Percentiles rank a stretch among this genome's conserved stretches.
phyloP scores from a whole-genome alignment of 2,797 vertebrate species.

The Rhynchotus rufescens region DNA sequence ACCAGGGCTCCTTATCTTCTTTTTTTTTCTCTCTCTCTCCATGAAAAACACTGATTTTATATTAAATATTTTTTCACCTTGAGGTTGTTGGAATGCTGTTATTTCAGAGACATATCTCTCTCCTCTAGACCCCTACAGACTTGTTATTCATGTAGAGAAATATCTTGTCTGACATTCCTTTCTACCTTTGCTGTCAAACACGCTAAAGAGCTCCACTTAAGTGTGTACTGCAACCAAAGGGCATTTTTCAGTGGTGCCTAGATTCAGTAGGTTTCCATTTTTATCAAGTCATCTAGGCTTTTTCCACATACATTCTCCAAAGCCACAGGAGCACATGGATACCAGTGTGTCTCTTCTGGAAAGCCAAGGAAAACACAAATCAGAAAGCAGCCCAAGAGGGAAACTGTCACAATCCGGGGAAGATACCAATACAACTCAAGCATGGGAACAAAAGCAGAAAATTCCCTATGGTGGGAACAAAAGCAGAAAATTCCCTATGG shows the following conservation, averaged over 20 bases:
- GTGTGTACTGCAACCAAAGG: not conserved
- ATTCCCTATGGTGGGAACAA: not conserved
- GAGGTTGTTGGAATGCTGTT: not conserved
- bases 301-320: not conserved
- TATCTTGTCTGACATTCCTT: not conserved
- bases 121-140: not conserved
- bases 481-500: no score
- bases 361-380: not conserved
- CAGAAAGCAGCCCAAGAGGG: not conserved
- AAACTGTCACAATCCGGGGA: not conserved
- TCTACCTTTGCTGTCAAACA: not conserved
- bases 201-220: not conserved
- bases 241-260: not conserved
- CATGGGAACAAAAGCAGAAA: not conserved
- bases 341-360: not conserved
- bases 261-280: not conserved
- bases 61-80: not conserved
- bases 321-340: not conserved
- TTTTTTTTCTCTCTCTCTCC: not conserved
- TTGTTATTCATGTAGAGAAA: not conserved
- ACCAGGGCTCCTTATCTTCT: not conserved
- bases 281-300: not conserved
- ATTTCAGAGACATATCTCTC: not conserved
- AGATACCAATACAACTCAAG: not conserved
- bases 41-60: not conserved